These are phyloP conservation scores for Bilobella aurantiaca DNA, from an alignment of 1,140 invertebrate species.

Conservation along the genomic window DNA sequence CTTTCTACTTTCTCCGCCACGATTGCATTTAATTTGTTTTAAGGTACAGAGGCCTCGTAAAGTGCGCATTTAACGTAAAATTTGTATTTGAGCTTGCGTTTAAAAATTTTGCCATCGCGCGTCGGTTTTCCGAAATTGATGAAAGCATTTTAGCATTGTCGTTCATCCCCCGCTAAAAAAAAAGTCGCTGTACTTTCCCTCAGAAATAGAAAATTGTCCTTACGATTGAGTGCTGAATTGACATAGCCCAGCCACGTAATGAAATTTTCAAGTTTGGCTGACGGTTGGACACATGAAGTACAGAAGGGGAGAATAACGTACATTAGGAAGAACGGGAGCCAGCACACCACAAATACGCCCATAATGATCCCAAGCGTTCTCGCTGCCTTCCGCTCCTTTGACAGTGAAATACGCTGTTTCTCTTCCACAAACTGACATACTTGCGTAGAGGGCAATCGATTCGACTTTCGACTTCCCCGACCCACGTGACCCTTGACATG, in stretches of 20 bases:
- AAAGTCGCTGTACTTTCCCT: too few relatives aligned
- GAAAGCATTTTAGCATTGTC: too few relatives aligned
- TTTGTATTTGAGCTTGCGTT: too few relatives aligned
- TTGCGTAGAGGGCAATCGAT: constrained; percentile 41
- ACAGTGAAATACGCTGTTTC: constrained; percentile 81
- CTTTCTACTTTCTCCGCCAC: too few relatives aligned
- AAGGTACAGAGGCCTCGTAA: too few relatives aligned
- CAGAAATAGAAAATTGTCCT: background rate
- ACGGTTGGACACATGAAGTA: constrained; percentile 58
- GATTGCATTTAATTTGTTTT: too few relatives aligned
- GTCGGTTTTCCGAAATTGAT: too few relatives aligned
- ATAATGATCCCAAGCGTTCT: constrained; percentile 79
- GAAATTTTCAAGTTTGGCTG: constrained; percentile 68
- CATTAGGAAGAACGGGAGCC: constrained; percentile 92
- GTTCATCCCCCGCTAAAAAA: too few relatives aligned
- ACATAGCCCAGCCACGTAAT: constrained; percentile 96
- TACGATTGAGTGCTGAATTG: constrained; percentile 86
- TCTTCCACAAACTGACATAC: constrained; percentile 88
- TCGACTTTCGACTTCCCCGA: constrained; percentile 34
- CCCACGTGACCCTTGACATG: constrained; percentile 22
- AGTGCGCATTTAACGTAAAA: too few relatives aligned
- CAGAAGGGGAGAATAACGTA: constrained; percentile 87
- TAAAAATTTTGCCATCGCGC: too few relatives aligned
- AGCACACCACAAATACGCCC: constrained; percentile 89
- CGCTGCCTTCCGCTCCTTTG: constrained; percentile 81